These are phyloP conservation scores for Xenops minutus DNA, from an alignment of 2,797 vertebrate genomes.

Conservation along the genomic window DNA sequence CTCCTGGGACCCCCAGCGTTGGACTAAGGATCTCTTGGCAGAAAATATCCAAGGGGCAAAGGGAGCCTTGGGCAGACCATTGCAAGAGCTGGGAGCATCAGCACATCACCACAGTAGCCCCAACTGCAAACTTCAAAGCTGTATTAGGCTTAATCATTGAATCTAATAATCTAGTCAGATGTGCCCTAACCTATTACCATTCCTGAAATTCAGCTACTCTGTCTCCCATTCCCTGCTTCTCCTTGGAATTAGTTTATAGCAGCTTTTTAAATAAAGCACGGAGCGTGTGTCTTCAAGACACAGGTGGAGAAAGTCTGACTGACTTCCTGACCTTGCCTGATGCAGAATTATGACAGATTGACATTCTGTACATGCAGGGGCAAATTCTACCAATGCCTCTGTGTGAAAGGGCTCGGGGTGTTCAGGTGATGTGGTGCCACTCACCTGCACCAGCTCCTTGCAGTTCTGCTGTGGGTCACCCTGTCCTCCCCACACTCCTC, in stretches of 20 bases:
- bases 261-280: not conserved
- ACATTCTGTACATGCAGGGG: not conserved
- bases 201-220: not conserved
- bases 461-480: not conserved
- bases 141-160: not conserved
- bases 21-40: not conserved
- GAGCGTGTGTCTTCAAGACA: not conserved
- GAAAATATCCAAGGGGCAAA: not conserved
- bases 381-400: accelerated
- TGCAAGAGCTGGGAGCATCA: not conserved
- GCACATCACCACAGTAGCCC: not conserved
- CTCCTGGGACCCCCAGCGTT: not conserved
- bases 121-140: not conserved
- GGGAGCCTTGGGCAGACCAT: accelerated
- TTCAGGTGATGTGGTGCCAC: not conserved
- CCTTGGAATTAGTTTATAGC: not conserved
- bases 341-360: not conserved
- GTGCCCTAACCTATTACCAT: not conserved
- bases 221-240: not conserved
- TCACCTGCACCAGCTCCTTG: accelerated
- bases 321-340: not conserved
- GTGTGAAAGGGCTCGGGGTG: not conserved
- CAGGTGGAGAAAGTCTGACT: not conserved
- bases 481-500: not conserved
- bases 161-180: not conserved